These are phyloP conservation scores for Yponomeuta sedellus DNA, from an alignment of 2,888 invertebrate species.

Conservation along the genomic window DNA sequence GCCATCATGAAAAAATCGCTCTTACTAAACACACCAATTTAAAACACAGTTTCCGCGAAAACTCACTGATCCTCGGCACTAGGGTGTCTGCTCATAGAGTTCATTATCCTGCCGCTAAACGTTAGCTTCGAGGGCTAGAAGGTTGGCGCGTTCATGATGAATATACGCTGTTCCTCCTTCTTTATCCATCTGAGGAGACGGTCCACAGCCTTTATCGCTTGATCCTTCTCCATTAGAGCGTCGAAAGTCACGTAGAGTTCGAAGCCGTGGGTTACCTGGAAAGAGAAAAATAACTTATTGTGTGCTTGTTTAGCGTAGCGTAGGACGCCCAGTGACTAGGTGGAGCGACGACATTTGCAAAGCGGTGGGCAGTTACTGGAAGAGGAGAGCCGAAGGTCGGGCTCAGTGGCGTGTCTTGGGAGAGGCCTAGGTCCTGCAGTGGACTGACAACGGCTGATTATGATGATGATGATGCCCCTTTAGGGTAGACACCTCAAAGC, in stretches of 20 bases:
- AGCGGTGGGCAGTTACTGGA: too few relatives aligned
- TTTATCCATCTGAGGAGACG: slow-evolving; percentile 95
- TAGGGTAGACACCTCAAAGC: too few relatives aligned
- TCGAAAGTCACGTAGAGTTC: slow-evolving; percentile 96
- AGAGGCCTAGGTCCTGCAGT: too few relatives aligned
- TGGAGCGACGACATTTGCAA: too few relatives aligned
- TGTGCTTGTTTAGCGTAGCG: too few relatives aligned
- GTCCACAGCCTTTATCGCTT: slow-evolving; percentile 90
- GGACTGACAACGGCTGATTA: too few relatives aligned
- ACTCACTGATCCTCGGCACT: slow-evolving; percentile 4
- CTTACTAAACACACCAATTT: not conserved
- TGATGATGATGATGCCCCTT: too few relatives aligned
- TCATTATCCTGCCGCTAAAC: slow-evolving; percentile 47
- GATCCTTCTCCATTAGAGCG: slow-evolving; percentile 89
- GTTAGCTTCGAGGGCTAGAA: slow-evolving; percentile 74
- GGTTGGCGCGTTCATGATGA: slow-evolving; percentile 90
- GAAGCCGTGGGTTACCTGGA: slow-evolving; percentile 89
- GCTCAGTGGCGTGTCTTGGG: too few relatives aligned
- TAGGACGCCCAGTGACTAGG: too few relatives aligned
- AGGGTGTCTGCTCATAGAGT: slow-evolving; percentile 37
- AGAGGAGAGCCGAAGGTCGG: too few relatives aligned
- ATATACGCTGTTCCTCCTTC: slow-evolving; percentile 92
- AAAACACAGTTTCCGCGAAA: not conserved
- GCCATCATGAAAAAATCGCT: too few relatives aligned
- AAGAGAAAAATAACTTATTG: slow-evolving; percentile 25